Conservation (phyloP, 2,113 vertebrate species). For the Otis tarda region DNA sequence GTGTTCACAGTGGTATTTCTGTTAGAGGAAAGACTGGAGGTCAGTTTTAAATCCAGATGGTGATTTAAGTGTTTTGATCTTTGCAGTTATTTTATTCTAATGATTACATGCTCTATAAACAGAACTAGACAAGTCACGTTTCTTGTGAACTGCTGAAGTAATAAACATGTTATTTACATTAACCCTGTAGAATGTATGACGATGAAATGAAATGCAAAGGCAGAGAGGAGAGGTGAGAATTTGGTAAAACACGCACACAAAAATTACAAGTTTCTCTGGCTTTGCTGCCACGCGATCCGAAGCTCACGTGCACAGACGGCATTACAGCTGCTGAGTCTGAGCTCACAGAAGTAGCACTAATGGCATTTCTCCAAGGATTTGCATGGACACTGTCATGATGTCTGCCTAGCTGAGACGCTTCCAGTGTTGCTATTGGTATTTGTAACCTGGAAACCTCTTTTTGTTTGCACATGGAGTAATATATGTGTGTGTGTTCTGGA, state of each 20-base stretch:
- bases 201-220: neutral
- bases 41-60: conserved; percentile 15
- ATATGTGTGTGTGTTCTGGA: neutral
- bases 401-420: neutral
- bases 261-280: neutral
- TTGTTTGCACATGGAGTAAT: neutral
- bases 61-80: conserved; percentile 9
- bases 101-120: conserved; percentile 51
- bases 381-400: neutral
- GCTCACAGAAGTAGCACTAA: neutral
- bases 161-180: conserved; percentile 1
- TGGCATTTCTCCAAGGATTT: neutral
- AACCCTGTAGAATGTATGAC: neutral
- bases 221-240: neutral
- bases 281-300: neutral
- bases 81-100: conserved; percentile 54
- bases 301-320: neutral
- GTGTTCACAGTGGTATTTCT: neutral
- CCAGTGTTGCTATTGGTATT: neutral
- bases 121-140: neutral
- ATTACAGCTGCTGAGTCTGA: neutral
- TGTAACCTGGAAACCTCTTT: neutral
- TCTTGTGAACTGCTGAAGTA: conserved; percentile 1
- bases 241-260: neutral
- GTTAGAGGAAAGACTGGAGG: neutral